Evolutionary conservation across 2,888 invertebrate species (phyloP).

Genomic region (Scrobipalpa costella): DNA sequence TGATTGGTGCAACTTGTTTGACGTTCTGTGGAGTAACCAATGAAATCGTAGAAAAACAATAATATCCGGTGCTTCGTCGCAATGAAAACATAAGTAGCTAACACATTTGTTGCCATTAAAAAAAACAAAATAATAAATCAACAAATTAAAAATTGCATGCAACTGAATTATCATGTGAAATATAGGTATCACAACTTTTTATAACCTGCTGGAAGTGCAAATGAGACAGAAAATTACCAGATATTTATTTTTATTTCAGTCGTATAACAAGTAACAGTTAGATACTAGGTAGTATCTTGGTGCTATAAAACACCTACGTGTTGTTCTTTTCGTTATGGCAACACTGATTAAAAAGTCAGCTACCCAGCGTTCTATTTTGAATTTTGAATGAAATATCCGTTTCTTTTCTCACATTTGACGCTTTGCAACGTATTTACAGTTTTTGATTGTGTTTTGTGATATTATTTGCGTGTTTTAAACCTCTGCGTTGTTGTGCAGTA

Average conservation of each 20-base stretch:
- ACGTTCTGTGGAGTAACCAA: background rate
- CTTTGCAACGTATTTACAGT: conserved; percentile 5
- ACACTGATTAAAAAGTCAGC: conserved; percentile 28
- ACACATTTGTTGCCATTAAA: background rate
- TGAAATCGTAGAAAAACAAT: background rate
- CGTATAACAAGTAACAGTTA: background rate
- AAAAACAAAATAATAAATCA: background rate
- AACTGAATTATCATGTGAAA: background rate
- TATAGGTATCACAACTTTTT: background rate
- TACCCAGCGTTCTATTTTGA: conserved; percentile 38
- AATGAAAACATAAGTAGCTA: background rate
- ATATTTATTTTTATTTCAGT: background rate
- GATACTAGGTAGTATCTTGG: background rate
- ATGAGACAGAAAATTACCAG: background rate
- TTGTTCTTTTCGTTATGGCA: conserved; percentile 33
- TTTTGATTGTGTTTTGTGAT: background rate
- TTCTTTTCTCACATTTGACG: conserved; percentile 7
- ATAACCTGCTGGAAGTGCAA: background rate
- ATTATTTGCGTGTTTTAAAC: background rate
- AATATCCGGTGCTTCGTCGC: background rate
- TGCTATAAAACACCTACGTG: background rate
- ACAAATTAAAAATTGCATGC: background rate
- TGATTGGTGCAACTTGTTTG: background rate
- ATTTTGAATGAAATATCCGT: conserved; percentile 25
- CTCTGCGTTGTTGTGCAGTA: background rate